Conservation (phyloP, 2,888 invertebrate species). For the Idaea straminata region DNA sequence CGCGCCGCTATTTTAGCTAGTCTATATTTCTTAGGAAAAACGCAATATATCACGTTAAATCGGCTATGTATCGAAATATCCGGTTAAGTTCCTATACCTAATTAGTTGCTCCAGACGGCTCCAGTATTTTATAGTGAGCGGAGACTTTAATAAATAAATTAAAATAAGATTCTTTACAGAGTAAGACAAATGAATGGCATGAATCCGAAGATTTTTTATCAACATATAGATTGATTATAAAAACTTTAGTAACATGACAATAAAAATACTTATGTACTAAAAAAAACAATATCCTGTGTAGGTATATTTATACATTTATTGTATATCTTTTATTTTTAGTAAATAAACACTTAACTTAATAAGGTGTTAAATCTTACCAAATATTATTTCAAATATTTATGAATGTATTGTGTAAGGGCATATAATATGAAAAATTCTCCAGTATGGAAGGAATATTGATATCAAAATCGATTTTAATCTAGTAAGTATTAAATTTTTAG, state of each 20-base stretch:
- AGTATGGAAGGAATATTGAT: not conserved
- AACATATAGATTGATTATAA: not conserved
- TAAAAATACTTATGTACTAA: not conserved
- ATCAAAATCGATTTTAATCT: too few species aligned
- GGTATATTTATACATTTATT: constrained; percentile 63
- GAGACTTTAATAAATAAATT: too few species aligned
- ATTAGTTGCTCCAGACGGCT: not conserved
- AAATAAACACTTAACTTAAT: constrained; percentile 63
- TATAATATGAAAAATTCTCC: not conserved
- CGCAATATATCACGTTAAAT: too few species aligned
- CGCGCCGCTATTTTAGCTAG: too few species aligned
- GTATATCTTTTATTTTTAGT: constrained; percentile 58
- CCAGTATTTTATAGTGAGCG: not conserved
- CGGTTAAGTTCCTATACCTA: not conserved
- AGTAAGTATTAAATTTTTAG: too few species aligned
- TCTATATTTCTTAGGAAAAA: too few species aligned
- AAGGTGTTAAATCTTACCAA: constrained; percentile 59
- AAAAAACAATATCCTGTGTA: constrained; percentile 29
- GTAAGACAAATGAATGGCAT: too few species aligned
- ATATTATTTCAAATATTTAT: constrained; percentile 11
- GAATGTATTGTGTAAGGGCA: not conserved
- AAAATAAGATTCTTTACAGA: too few species aligned
- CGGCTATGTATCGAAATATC: too few species aligned
- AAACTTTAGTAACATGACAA: not conserved
- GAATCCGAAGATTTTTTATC: not conserved